Evolutionary conservation across 2,888 invertebrate species (phyloP).

Genomic region (Athalia circularis): DNA sequence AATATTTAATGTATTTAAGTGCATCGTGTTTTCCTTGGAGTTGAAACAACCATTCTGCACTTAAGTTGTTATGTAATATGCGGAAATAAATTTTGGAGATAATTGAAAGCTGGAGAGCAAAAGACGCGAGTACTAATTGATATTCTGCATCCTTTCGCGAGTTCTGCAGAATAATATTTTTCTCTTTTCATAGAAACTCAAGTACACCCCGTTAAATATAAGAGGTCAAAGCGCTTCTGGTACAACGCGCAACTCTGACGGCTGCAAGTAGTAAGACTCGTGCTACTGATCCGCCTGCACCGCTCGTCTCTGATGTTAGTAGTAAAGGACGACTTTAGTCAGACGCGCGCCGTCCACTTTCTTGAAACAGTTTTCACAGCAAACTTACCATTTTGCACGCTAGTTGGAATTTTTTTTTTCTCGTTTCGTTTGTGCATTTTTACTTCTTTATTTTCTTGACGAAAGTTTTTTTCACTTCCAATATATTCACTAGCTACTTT

Average conservation of each 20-base stretch:
- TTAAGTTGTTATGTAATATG: neutral
- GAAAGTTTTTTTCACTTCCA: neutral
- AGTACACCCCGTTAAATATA: too few relatives aligned
- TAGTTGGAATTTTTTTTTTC: neutral
- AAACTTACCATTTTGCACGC: too few relatives aligned
- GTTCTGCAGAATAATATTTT: neutral
- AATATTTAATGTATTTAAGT: too few relatives aligned
- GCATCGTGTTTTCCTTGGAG: too few relatives aligned
- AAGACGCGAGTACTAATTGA: too few relatives aligned
- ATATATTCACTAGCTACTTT: too few relatives aligned
- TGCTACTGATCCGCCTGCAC: neutral
- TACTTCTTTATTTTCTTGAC: neutral
- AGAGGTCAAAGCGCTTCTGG: too few relatives aligned
- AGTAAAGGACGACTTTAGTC: slow-evolving; percentile 9
- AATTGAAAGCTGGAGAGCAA: neutral
- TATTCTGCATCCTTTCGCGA: neutral
- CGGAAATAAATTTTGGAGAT: neutral
- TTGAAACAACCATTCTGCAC: too few relatives aligned
- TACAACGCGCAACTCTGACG: neutral
- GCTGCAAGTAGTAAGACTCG: slow-evolving; percentile 12
- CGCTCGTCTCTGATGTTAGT: neutral
- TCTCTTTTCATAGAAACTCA: too few relatives aligned
- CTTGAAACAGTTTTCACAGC: neutral
- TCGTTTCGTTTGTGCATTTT: neutral
- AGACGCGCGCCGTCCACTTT: neutral